Evolutionary conservation across 2,888 invertebrate genomes (phyloP), one percentile per base, ranked within the genome.

Genomic region (Caenorhabditis drosophilae): DNA sequence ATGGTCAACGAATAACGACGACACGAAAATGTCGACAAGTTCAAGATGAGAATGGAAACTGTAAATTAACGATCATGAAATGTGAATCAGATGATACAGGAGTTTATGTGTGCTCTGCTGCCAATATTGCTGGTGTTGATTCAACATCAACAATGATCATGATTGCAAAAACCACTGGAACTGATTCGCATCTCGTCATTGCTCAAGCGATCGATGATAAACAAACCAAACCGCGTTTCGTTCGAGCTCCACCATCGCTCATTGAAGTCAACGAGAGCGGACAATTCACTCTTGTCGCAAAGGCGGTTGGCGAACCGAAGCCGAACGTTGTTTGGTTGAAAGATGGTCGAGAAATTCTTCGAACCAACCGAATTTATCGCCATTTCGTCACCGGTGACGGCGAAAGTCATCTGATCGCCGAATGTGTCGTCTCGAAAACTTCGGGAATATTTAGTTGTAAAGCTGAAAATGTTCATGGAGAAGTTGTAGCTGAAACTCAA

Each of bases 401-500:
- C 15, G 79, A 80, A 49, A 57, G 63, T 23, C 74, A 79, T 46
- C 56, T 80, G 16, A 46, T 60, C 16, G 71, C 77, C 23, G 79
- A 76, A 36, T 76, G 75, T 38, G 76, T 76, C 45, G 76, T 78
- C 41, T 61, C 63, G 23, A 79, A 75, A 59, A 74, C 78, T 60
- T 84, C 85, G 66, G 86, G 85, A 12, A 84, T 84, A 38, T 86
- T 86, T 73, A 84, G 85, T 1, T 86, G 85, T 75, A 68, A 80
- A 38, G 85, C 85, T 2, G 79, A 83, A 57, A 86, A 86, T 75
- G 62, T 74, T 6, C 83, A 83, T 16, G 86, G 85, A 51, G 46
- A 45, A 15, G 73, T 68, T n/a, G 51, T 62, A 41, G 58, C 61
- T 41, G 74, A 76, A 45, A 76, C 76, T 0, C 73, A 71, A 31